Percentiles rank a stretch among this genome's conserved stretches.
Evolutionary conservation across 2,888 invertebrate genomes (phyloP).

Genomic region (Oscheius sp.): DNA sequence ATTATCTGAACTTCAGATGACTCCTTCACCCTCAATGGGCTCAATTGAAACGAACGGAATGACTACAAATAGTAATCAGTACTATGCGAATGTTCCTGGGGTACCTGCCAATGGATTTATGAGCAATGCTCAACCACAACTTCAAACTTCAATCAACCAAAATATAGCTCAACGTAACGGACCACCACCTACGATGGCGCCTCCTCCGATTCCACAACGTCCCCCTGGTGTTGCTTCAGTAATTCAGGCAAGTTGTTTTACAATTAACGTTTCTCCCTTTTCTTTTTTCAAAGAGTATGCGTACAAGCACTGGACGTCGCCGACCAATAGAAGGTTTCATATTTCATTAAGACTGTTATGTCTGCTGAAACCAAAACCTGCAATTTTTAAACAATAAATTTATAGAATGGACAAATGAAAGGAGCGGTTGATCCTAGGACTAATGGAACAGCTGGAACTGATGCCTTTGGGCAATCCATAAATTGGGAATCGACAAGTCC

Average conservation of each 20-base stretch:
- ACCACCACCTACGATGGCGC: slow-evolving; percentile 38
- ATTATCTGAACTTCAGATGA: slow-evolving; percentile 4
- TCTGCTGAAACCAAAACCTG: too few species aligned
- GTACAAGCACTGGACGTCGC: too few species aligned
- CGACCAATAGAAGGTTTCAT: too few species aligned
- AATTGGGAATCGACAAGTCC: slow-evolving; percentile 42
- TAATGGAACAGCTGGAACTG: slow-evolving; percentile 3
- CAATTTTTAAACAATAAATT: too few species aligned
- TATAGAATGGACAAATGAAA: too few species aligned
- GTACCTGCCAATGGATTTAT: too few species aligned
- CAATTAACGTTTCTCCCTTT: too few species aligned
- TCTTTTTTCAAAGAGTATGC: too few species aligned
- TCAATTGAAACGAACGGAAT: not conserved
- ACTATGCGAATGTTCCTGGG: not conserved
- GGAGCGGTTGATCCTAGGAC: too few species aligned
- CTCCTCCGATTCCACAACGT: slow-evolving; percentile 21
- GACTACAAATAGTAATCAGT: not conserved
- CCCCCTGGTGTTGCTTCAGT: not conserved
- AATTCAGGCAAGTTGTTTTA: too few species aligned
- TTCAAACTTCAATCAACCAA: not conserved
- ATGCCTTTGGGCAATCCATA: slow-evolving; percentile 31
- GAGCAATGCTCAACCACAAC: too few species aligned
- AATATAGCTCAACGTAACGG: slow-evolving; percentile 31
- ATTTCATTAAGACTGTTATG: too few species aligned
- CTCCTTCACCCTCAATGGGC: slow-evolving; percentile 8